A percentile compares a stretch with the other conserved stretches of the same genome.
Conservation (phyloP, 2,113 vertebrate genomes). For the Istiophorus platypterus region DNA sequence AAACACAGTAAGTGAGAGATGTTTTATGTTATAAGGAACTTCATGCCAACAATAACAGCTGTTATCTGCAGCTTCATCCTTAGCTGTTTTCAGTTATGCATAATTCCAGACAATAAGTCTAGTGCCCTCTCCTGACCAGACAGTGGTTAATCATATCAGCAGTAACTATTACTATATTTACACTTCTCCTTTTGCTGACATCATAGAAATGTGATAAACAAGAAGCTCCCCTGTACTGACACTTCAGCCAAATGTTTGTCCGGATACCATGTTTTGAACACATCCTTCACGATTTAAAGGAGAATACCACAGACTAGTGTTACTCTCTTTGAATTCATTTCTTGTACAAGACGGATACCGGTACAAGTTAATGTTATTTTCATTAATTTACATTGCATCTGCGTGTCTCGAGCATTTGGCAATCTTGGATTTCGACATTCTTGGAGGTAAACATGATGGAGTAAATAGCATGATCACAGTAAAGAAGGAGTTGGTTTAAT, state of each 20-base stretch:
- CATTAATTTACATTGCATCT: background rate
- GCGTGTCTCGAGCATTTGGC: background rate
- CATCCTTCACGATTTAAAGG: background rate
- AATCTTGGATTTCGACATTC: background rate
- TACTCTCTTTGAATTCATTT: background rate
- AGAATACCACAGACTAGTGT: background rate
- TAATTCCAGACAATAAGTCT: background rate
- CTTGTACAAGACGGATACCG: background rate
- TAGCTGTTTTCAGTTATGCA: conserved; percentile 3
- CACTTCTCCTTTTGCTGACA: background rate
- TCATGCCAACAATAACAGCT: background rate
- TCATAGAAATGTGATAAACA: background rate
- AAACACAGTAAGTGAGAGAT: background rate
- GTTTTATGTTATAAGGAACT: background rate
- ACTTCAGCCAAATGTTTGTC: background rate
- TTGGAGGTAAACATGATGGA: conserved; percentile 19
- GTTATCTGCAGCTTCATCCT: background rate
- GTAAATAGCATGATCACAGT: conserved; percentile 16
- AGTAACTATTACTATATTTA: background rate
- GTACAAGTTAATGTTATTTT: background rate
- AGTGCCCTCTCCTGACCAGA: conserved; percentile 61
- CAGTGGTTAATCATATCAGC: background rate
- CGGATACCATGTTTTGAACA: background rate
- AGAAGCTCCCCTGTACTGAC: background rate
- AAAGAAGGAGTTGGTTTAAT: conserved; percentile 59